phyloP scores from a whole-genome alignment of 2,888 invertebrate species.

The Cylindroiulus punctatus region DNA sequence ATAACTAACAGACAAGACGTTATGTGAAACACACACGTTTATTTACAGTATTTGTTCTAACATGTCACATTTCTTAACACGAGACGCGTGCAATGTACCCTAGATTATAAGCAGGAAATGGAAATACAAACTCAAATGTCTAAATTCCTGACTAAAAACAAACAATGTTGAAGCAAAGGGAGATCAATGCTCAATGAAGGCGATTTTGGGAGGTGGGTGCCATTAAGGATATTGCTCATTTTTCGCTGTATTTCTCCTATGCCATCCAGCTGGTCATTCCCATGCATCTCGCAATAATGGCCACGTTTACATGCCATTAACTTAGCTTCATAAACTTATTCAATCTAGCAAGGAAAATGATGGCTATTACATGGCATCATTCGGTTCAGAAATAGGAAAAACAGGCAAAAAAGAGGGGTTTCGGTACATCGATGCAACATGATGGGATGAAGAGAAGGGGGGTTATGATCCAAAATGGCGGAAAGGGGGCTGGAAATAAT shows the following conservation, averaged over 20 bases:
- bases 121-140: no score
- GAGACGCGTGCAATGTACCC: no score
- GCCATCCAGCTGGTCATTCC: conserved; percentile 48
- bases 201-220: conserved; percentile 25
- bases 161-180: background rate
- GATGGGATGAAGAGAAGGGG: background rate
- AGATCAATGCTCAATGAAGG: conserved; percentile 5
- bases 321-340: conserved; percentile 51
- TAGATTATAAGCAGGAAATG: no score
- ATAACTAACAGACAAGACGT: no score
- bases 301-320: conserved; percentile 50
- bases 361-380: conserved; percentile 50
- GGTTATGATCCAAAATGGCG: conserved; percentile 1
- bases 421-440: background rate
- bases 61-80: no score
- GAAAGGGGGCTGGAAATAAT: conserved; percentile 15
- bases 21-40: no score
- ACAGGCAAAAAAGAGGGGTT: conserved; percentile 19
- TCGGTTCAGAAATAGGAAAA: conserved; percentile 44
- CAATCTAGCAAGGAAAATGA: conserved; percentile 51
- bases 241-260: conserved; percentile 20
- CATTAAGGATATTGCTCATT: conserved; percentile 33
- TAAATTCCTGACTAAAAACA: background rate
- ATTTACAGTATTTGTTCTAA: no score
- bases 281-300: conserved; percentile 50